Conservation (phyloP, 2,888 invertebrate genomes). For the Chaetogeoica ovagalla region DNA sequence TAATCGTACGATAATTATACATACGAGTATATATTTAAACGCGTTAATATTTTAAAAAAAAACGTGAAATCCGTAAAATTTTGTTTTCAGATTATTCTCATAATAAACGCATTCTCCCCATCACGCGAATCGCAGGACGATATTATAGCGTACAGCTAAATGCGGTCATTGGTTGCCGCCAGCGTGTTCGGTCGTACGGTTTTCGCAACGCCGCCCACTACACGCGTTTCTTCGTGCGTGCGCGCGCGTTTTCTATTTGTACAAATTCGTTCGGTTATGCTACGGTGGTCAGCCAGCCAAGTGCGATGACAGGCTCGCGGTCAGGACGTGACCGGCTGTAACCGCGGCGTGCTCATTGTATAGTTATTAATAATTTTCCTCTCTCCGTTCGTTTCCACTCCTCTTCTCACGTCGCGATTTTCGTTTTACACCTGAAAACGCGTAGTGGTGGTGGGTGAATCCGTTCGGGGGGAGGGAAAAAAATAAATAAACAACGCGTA, state of each 20-base stretch:
- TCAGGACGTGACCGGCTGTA: slow-evolving; percentile 46
- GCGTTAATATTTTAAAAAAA: no score
- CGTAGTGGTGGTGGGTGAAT: background rate
- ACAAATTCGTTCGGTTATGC: background rate
- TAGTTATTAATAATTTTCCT: background rate
- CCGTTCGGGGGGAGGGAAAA: no score
- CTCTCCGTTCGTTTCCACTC: background rate
- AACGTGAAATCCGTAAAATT: no score
- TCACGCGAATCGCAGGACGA: background rate
- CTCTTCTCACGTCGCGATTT: slow-evolving; percentile 15
- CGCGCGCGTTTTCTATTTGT: background rate
- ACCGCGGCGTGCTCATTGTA: background rate
- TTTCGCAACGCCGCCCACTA: slow-evolving; percentile 26
- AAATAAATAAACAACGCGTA: no score
- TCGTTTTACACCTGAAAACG: slow-evolving; percentile 37
- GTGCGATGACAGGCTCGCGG: slow-evolving; percentile 39
- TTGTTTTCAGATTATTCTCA: no score
- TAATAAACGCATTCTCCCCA: background rate
- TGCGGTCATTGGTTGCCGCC: background rate
- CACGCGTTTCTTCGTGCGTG: background rate
- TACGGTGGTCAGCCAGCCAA: slow-evolving; percentile 20
- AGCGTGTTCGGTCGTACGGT: background rate
- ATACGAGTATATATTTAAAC: no score
- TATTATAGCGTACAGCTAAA: background rate
- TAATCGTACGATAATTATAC: no score